phyloP scores from a whole-genome alignment of 2,888 invertebrate species.

The Incurvaria masculella region DNA sequence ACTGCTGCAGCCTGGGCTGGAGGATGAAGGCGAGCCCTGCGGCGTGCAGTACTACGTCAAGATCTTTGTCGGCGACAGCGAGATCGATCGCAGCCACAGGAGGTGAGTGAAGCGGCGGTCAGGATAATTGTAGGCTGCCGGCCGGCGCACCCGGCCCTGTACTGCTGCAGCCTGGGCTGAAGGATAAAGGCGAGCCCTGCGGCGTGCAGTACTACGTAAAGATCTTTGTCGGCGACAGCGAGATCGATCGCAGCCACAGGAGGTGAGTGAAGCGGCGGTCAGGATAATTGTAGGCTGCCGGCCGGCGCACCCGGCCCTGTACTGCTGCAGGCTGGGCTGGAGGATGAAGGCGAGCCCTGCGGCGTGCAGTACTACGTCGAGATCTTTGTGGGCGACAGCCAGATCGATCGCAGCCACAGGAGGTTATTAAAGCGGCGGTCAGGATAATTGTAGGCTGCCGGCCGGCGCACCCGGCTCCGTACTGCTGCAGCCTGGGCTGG shows the following conservation, averaged over 20 bases:
- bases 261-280: too few species aligned
- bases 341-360: conserved; percentile 87
- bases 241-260: conserved; percentile 72
- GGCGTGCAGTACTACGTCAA: conserved; percentile 92
- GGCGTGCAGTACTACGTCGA: conserved; percentile 92
- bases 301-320: conserved; percentile 90
- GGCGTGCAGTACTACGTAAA: conserved; percentile 92
- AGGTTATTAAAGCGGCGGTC: too few species aligned
- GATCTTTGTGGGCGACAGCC: conserved; percentile 78
- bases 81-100: conserved; percentile 72
- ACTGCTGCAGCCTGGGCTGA: conserved; percentile 81
- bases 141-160: conserved; percentile 90
- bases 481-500: conserved; percentile 81
- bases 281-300: too few species aligned
- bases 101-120: too few species aligned
- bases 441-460: too few species aligned
- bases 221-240: conserved; percentile 78
- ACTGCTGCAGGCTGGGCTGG: conserved; percentile 81
- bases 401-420: conserved; percentile 72
- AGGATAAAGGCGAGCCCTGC: conserved; percentile 87
- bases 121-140: too few species aligned
- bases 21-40: conserved; percentile 87
- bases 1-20: conserved; percentile 81
- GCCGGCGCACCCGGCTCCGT: conserved; percentile 90
- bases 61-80: conserved; percentile 78